Percentiles rank a stretch among this genome's conserved stretches.
Evolutionary conservation across 2,888 invertebrate species (phyloP).

Genomic region (Mimachlamys varia): DNA sequence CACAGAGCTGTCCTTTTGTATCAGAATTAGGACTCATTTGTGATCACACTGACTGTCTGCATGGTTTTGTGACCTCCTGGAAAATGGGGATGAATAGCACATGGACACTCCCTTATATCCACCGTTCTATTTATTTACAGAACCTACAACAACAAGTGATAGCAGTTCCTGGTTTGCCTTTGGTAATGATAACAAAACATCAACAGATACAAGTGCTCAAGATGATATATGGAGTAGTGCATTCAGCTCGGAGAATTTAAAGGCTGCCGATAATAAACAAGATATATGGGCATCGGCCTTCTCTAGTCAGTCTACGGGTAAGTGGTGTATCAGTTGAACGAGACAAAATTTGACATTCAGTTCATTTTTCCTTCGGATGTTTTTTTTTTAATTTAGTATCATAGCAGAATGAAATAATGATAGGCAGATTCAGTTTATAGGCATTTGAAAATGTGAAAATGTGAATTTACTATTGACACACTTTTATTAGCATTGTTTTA

Average conservation of each 20-base stretch:
- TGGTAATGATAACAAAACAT: constrained; percentile 54
- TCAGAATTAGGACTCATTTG: too few relatives aligned
- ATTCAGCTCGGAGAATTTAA: not conserved
- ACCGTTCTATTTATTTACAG: not conserved
- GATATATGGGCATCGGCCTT: constrained; percentile 64
- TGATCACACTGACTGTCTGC: too few relatives aligned
- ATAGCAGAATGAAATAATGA: too few relatives aligned
- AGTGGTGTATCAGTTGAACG: not conserved
- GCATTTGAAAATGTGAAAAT: not conserved
- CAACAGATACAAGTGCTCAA: constrained; percentile 49
- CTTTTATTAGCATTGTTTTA: not conserved
- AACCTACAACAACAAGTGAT: constrained; percentile 20
- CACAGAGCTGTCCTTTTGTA: too few relatives aligned
- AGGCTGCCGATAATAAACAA: not conserved
- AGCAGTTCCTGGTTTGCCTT: constrained; percentile 61
- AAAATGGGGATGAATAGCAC: too few relatives aligned
- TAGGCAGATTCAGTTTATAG: not conserved
- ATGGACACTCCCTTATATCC: too few relatives aligned
- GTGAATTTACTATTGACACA: not conserved
- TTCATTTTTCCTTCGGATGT: too few relatives aligned
- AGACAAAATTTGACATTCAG: too few relatives aligned
- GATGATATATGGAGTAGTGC: constrained; percentile 60
- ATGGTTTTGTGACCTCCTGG: too few relatives aligned
- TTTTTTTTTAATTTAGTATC: too few relatives aligned
- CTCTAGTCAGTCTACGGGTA: constrained; percentile 58